A percentile compares a stretch with the other conserved stretches of the same genome.
Evolutionary conservation across 1,140 invertebrate species (phyloP).

Genomic region (Parasteatoda tepidariorum): DNA sequence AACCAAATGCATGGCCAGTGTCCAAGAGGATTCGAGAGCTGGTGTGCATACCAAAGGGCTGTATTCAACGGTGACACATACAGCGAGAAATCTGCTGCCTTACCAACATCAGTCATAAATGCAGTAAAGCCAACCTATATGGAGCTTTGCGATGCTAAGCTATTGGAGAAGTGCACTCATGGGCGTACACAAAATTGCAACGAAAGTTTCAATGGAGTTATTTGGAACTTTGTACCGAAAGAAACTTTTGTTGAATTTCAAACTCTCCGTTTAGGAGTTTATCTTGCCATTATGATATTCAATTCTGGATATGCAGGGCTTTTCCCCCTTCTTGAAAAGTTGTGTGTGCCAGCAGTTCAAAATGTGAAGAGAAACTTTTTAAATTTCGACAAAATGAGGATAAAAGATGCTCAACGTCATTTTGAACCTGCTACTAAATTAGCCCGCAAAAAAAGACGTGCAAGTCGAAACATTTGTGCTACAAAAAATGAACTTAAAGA

Average conservation of each 20-base stretch:
- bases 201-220: constrained; percentile 25
- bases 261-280: constrained; percentile 9
- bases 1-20: constrained; percentile 20
- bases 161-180: constrained; percentile 38
- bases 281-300: constrained; percentile 10
- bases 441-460: not conserved
- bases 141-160: not conserved
- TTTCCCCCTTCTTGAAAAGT: not conserved
- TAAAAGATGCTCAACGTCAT: not conserved
- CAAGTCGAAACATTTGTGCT: not conserved
- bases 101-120: constrained; percentile 12
- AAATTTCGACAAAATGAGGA: not conserved
- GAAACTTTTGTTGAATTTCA: constrained; percentile 6
- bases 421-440: not conserved
- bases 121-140: constrained; percentile 5
- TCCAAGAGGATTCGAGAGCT: not conserved
- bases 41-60: constrained; percentile 24
- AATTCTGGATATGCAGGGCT: constrained; percentile 2
- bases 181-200: constrained; percentile 43
- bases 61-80: not conserved
- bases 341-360: not conserved
- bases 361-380: not conserved
- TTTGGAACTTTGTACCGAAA: constrained; percentile 39
- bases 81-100: not conserved
- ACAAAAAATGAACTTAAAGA: not conserved